Percentiles rank a stretch among this genome's conserved stretches.
These are phyloP conservation scores for Halocynthia roretzi DNA, from an alignment of 23 tunicate species.

Conservation along the genomic window DNA sequence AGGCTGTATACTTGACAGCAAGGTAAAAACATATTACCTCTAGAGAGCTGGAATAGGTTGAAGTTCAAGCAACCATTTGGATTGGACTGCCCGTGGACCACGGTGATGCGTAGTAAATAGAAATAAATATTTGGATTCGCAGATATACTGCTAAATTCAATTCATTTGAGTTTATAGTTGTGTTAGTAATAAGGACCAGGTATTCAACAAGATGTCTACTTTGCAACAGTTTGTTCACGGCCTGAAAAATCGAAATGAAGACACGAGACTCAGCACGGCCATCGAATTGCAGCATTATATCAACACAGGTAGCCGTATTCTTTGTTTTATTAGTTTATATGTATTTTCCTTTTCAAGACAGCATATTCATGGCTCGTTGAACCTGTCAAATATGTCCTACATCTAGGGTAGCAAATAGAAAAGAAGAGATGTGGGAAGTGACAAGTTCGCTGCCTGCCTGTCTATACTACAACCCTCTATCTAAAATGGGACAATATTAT, in stretches of 20 bases:
- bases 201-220: constrained; percentile 28
- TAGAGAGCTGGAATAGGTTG: too few species aligned
- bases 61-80: too few species aligned
- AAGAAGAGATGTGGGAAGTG: not conserved
- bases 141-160: too few species aligned
- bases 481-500: too few species aligned
- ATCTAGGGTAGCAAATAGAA: not conserved
- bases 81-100: too few species aligned
- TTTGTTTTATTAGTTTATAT: not conserved
- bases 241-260: constrained; percentile 64
- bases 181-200: not conserved
- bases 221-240: constrained; percentile 75
- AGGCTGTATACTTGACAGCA: too few species aligned
- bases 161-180: too few species aligned
- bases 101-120: too few species aligned
- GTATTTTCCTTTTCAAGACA: not conserved
- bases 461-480: too few species aligned
- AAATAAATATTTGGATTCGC: too few species aligned
- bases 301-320: constrained; percentile 43
- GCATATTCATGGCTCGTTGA: not conserved
- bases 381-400: not conserved
- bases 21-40: too few species aligned
- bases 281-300: constrained; percentile 63
- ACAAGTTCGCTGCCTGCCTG: too few species aligned
- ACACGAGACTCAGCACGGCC: constrained; percentile 43